Evolutionary conservation across 2,797 vertebrate species (phyloP), one percentile per base, ranked within the genome.

Genomic region (Pristis pectinata): DNA sequence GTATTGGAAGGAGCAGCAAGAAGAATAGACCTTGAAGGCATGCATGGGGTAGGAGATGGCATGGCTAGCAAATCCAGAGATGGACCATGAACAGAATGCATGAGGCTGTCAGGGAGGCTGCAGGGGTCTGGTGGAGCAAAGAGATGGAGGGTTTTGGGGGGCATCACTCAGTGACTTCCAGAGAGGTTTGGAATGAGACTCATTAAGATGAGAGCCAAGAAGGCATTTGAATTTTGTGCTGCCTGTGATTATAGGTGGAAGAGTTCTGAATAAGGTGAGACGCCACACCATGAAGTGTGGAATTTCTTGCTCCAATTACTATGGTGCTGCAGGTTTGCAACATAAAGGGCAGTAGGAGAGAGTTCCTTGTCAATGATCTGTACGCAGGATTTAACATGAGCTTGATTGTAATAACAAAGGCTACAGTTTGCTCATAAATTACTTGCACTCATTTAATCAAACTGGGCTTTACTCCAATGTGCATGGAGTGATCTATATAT

Each of bases 391-490:
- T 91, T 67, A 61, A 64, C 87, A 41, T 4, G 61, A 24, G 87
- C 19, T 64, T 61, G 4, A 41, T 67, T 67, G 87, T 27, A 67
- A 64, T 37, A 91, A 64, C 15, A 19, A 64, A 91, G 59, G n/a
- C n/a, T n/a, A 27, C 61, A 41, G n/a, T 67, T 11, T 41, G n/a
- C 61, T 67, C 64, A n/a, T 67, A 91, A 91, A 91, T 91, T 89
- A 64, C n/a, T 37, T 67, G 87, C 37, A 67, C 61, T 37, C n/a
- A 67, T 67, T 91, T 91, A 19, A 91, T 91, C 87, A 91, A 67
- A 37, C 56, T 89, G 34, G 56, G 30, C 59, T 64, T 59, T 64
- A 22, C 24, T 91, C 87, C 87, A 91, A 41, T 37, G 22, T 24
- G 17, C 64, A 85, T 67, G 9, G 61, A 0, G 7, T 27, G 87